These are phyloP conservation scores for Cecropterus lyciades DNA, from an alignment of 1,140 invertebrate genomes.

Conservation along the genomic window DNA sequence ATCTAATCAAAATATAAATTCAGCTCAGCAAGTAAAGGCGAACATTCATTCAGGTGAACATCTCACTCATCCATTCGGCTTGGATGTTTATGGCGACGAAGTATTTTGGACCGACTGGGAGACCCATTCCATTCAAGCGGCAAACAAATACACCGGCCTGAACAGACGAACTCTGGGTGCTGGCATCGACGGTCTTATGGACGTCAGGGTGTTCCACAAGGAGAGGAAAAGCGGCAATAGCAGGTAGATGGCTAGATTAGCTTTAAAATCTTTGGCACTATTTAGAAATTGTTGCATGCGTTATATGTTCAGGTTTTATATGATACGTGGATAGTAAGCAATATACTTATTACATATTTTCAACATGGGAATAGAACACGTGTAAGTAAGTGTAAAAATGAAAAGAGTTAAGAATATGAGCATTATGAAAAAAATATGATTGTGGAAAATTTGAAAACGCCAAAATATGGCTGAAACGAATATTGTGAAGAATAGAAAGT, in stretches of 20 bases:
- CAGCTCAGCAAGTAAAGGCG: too few species aligned
- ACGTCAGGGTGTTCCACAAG: conserved; percentile 93
- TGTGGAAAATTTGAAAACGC: too few species aligned
- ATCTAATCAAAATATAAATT: too few species aligned
- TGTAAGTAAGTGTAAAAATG: too few species aligned
- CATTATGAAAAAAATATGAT: too few species aligned
- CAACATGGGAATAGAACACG: too few species aligned
- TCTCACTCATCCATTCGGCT: conserved; percentile 93
- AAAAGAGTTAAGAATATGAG: too few species aligned
- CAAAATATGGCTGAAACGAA: too few species aligned
- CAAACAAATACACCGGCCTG: conserved; percentile 90
- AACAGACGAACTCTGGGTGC: conserved; percentile 87
- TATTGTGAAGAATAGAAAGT: too few species aligned
- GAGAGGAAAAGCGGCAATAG: conserved; percentile 83
- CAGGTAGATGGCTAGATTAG: conserved; percentile 46
- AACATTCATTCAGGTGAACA: conserved; percentile 84
- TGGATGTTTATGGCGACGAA: conserved; percentile 93
- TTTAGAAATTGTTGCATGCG: not conserved
- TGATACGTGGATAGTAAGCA: too few species aligned
- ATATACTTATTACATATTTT: too few species aligned
- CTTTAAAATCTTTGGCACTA: not conserved
- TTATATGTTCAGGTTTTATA: too few species aligned
- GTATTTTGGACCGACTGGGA: conserved; percentile 96
- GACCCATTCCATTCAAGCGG: conserved; percentile 89
- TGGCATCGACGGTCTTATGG: conserved; percentile 91